Percentiles rank a stretch among this genome's conserved stretches.
Conservation (phyloP, 2,797 vertebrate genomes). For the Coilia nasus region DNA sequence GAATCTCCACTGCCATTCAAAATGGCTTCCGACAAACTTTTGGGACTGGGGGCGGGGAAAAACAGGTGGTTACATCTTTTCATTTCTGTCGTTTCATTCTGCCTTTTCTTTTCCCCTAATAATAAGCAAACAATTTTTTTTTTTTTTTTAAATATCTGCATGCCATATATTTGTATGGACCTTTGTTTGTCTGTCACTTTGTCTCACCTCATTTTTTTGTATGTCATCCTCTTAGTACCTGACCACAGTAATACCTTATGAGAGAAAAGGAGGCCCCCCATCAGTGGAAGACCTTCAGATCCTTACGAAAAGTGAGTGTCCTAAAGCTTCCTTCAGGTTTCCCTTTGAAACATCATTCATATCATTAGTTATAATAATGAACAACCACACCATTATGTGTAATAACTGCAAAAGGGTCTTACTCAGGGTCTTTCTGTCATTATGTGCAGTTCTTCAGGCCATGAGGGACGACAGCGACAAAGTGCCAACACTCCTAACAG, state of each 20-base stretch:
- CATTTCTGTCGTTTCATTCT: background rate
- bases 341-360: no score
- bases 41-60: constrained; percentile 88
- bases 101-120: background rate
- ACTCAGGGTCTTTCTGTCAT: background rate
- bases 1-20: constrained; percentile 96
- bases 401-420: background rate
- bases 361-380: background rate
- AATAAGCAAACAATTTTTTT: background rate
- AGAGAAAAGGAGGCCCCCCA: constrained; percentile 89
- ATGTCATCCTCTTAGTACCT: constrained; percentile 81
- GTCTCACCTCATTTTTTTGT: background rate
- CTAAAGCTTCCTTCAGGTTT: background rate
- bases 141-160: no score
- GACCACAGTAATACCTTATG: constrained; percentile 97
- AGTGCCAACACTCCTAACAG: constrained; percentile 93
- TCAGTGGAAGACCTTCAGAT: constrained; percentile 94
- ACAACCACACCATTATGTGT: no score
- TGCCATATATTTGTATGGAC: no score
- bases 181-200: background rate
- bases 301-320: constrained; percentile 89
- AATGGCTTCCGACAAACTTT: constrained; percentile 97
- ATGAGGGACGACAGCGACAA: constrained; percentile 97
- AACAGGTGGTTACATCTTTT: constrained; percentile 83
- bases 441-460: constrained; percentile 84